A percentile compares a stretch with the other conserved stretches of the same genome.
Conservation (phyloP, 2,113 vertebrate species). For the Rhipidura dahli region DNA sequence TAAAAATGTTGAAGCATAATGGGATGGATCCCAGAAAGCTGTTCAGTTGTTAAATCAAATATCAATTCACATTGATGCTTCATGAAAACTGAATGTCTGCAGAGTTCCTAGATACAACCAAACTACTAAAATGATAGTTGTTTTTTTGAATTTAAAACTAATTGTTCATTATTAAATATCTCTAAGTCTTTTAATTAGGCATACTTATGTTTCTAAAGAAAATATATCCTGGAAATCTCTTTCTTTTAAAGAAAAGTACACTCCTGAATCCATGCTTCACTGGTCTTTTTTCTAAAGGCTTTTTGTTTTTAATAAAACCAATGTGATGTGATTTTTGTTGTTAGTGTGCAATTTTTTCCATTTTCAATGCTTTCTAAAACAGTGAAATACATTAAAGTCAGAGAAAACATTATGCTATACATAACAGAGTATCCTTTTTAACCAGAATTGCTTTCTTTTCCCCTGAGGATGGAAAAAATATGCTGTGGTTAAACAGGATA, state of each 20-base stretch:
- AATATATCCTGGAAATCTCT: background rate
- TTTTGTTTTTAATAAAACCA: conserved; percentile 54
- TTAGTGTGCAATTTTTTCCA: conserved; percentile 49
- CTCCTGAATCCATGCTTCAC: background rate
- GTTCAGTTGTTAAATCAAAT: background rate
- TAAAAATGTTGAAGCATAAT: background rate
- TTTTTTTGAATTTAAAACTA: background rate
- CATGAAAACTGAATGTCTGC: background rate
- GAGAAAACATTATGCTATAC: conserved; percentile 64
- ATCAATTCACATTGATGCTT: background rate
- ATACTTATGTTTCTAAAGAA: background rate
- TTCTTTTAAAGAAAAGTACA: background rate
- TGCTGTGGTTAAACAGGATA: conserved; percentile 42
- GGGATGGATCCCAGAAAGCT: background rate
- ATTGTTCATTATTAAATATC: background rate
- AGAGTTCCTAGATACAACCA: background rate
- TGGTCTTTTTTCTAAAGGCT: background rate
- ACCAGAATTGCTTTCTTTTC: conserved; percentile 15
- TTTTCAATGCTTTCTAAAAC: conserved; percentile 55
- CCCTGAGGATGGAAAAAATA: conserved; percentile 51
- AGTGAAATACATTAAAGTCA: conserved; percentile 41
- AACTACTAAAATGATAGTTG: background rate
- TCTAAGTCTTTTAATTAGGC: background rate
- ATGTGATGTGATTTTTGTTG: conserved; percentile 50
- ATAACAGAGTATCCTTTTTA: conserved; percentile 64